These are phyloP conservation scores for Elgaria multicarinata DNA, from an alignment of 2,113 vertebrate genomes.

Conservation along the genomic window DNA sequence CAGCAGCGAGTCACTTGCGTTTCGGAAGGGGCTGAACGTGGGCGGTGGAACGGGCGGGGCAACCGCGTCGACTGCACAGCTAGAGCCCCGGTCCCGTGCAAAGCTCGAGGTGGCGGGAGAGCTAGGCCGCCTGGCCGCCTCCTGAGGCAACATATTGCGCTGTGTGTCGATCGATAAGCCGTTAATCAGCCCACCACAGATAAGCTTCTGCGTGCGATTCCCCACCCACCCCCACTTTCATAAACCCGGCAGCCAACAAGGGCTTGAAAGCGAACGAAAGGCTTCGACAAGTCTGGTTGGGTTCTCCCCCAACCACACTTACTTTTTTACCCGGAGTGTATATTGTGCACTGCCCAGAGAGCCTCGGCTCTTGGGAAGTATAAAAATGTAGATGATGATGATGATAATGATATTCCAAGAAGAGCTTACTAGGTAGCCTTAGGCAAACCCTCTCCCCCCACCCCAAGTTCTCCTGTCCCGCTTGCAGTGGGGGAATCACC, in stretches of 20 bases:
- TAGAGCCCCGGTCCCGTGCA: background rate
- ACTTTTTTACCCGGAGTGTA: background rate
- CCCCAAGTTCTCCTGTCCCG: background rate
- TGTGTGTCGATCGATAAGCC: background rate
- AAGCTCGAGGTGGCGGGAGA: background rate
- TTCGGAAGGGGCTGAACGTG: background rate
- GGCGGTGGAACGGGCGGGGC: background rate
- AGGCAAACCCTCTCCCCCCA: background rate
- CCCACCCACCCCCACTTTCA: background rate
- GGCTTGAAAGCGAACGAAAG: background rate
- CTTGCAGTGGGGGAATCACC: background rate
- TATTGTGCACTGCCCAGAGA: too few species aligned
- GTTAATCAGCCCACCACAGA: background rate
- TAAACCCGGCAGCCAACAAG: background rate
- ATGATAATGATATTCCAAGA: too few species aligned
- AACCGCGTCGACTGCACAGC: too few species aligned
- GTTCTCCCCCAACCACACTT: too few species aligned
- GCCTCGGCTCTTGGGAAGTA: too few species aligned
- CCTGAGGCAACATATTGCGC: background rate
- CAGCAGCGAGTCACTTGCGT: background rate
- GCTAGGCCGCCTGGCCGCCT: background rate
- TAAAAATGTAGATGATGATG: too few species aligned
- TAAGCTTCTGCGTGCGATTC: too few species aligned
- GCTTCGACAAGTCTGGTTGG: background rate
- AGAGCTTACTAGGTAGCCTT: background rate